Evolutionary conservation across 2,113 vertebrate species (phyloP).

Genomic region (Sturnira hondurensis): DNA sequence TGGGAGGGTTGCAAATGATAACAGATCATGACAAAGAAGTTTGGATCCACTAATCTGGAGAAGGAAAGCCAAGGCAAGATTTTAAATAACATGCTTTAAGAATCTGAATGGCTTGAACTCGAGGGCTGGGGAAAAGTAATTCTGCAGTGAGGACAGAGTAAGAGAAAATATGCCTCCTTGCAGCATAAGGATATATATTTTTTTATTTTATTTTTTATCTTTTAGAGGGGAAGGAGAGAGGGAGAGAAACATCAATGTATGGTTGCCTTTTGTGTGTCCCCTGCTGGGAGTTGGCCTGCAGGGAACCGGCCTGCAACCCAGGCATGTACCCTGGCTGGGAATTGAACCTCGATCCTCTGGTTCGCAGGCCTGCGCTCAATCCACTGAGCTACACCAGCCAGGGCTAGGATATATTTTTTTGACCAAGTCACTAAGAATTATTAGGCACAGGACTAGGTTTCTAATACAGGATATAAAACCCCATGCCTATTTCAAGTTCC

Average conservation of each 20-base stretch:
- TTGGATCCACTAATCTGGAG: background rate
- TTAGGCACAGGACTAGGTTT: background rate
- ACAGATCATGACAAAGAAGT: background rate
- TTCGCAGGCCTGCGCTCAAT: no score
- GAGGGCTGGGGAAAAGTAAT: background rate
- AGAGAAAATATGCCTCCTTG: background rate
- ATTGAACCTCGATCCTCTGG: no score
- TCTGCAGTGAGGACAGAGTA: background rate
- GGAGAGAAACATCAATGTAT: no score
- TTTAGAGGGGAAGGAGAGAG: no score
- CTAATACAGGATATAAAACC: background rate
- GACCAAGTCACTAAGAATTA: background rate
- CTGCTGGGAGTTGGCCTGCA: no score
- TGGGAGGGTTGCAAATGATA: background rate
- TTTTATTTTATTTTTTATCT: no score
- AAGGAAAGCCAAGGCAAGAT: background rate
- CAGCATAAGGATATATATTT: background rate
- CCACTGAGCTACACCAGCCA: no score
- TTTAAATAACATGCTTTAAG: background rate
- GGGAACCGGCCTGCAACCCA: no score
- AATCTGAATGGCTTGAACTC: background rate
- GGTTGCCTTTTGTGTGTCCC: no score
- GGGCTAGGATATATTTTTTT: no score
- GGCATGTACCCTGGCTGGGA: no score
- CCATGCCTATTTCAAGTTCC: background rate